Evolutionary conservation across 2,888 invertebrate species (phyloP), one percentile per base, ranked within the genome.

Genomic region (Lumbricus terrestris): DNA sequence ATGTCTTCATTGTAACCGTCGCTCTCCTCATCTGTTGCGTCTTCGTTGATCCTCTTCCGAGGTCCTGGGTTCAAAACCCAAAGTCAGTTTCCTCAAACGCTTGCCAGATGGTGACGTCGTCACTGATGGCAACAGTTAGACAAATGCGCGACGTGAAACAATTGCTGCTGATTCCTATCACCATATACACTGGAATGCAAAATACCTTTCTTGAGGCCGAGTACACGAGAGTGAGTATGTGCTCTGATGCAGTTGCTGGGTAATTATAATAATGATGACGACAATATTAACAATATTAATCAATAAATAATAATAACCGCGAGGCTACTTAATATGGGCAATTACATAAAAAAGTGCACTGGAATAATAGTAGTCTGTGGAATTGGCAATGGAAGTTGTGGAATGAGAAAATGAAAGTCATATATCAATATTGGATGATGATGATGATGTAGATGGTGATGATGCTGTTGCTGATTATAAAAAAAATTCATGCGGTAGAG

Each of bases 11-110:
- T 11, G 91, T 91, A 18, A 29, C 89, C 42, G 88, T 88, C 16
- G 98, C 98, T 6, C 97, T 97, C 4, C 96, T 97, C 91, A 97
- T 98, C 94, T 97, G 98, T 90, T 97, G 97, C 6, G 94, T 98
- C 54, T 96, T 98, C 92, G 97, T 99, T 90, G 98, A 99, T 95
- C 92, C 92, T 8, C 91, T 92, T 8, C 92, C 91, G 33, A 37
- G 18, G 47, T 90, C 82, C 29, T 85, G 89, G 89, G 33, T 88
- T 34, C 37, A 29, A 89, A 47, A 90, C 34, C n/a, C 37, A 13
- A 37, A 85, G 0, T 85, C 85, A 20, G 34, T 0, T 34, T 20
- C 35, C 34, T 35, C 34, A 8, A 85, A 35, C 15, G 8, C 37
- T 37, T 34, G 37, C 82, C n/a, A 42, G 34, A 33, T 54, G 34